These are phyloP conservation scores for Hippoglossus hippoglossus DNA, from an alignment of 2,797 vertebrate species.

Conservation along the genomic window DNA sequence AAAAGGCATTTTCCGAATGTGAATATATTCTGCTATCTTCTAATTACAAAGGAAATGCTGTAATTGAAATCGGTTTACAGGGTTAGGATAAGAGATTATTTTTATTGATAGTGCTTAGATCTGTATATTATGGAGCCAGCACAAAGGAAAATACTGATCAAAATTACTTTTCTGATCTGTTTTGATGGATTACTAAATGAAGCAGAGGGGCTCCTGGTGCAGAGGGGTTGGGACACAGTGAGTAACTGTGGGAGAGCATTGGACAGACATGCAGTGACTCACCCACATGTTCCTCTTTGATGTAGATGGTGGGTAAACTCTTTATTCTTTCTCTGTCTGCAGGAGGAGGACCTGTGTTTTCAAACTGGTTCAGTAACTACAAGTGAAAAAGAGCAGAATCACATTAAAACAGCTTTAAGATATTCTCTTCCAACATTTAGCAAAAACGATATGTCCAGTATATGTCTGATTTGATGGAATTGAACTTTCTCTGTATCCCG, in stretches of 20 bases:
- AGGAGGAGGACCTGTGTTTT: conserved; percentile 97
- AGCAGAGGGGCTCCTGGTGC: too few relatives aligned
- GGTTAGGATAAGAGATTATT: too few relatives aligned
- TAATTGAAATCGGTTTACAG: neutral
- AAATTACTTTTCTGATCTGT: neutral
- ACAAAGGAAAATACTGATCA: neutral
- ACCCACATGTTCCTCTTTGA: conserved; percentile 96
- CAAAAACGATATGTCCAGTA: neutral
- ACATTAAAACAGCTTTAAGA: neutral
- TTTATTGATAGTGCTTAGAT: too few relatives aligned
- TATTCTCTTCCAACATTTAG: neutral
- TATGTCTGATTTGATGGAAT: neutral
- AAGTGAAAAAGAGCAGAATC: conserved; percentile 20
- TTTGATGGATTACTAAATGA: neutral
- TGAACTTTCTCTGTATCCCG: neutral
- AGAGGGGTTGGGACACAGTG: neutral
- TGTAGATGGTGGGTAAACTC: conserved; percentile 91
- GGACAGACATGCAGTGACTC: conserved; percentile 52
- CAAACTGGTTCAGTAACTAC: conserved; percentile 98
- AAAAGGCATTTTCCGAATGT: neutral
- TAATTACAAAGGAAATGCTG: neutral
- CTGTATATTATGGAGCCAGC: neutral
- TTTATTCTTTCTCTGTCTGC: conserved; percentile 97
- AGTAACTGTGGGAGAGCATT: neutral
- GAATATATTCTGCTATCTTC: neutral